These are phyloP conservation scores for Anser brachyrhynchus DNA, from an alignment of 2,113 vertebrate genomes.

Conservation along the genomic window DNA sequence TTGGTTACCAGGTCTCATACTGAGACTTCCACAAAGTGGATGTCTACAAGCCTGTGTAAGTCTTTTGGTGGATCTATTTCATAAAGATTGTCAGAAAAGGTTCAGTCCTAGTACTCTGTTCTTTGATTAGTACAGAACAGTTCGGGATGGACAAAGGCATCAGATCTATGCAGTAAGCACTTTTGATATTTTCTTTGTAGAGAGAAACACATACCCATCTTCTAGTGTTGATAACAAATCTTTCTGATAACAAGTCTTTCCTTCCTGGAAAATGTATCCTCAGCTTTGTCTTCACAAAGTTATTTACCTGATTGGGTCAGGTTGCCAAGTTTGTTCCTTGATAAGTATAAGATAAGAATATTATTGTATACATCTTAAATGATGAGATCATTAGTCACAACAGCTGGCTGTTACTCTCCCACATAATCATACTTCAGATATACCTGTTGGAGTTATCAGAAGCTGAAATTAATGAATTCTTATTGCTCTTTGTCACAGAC, in stretches of 20 bases:
- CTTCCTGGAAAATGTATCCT: neutral
- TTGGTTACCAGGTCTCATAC: neutral
- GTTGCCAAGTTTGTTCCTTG: neutral
- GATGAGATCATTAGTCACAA: neutral
- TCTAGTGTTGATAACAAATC: neutral
- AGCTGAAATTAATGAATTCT: neutral
- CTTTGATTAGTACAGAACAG: neutral
- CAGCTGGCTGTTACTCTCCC: neutral
- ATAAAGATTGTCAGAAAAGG: neutral
- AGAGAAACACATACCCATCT: neutral
- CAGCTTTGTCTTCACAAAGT: neutral
- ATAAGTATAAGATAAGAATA: neutral
- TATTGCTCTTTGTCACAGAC: neutral
- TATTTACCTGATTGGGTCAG: neutral
- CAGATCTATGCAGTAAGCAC: neutral
- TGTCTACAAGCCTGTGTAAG: neutral
- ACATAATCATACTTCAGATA: constrained; percentile 32
- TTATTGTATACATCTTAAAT: neutral
- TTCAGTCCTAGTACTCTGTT: neutral
- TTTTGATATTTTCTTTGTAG: neutral
- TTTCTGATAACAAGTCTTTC: neutral
- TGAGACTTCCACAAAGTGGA: neutral
- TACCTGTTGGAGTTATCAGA: constrained; percentile 3
- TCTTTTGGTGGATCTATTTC: neutral
- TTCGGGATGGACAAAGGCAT: neutral